Evolutionary conservation across 2,797 vertebrate genomes (phyloP).

Genomic region (Clarias fuscus): DNA sequence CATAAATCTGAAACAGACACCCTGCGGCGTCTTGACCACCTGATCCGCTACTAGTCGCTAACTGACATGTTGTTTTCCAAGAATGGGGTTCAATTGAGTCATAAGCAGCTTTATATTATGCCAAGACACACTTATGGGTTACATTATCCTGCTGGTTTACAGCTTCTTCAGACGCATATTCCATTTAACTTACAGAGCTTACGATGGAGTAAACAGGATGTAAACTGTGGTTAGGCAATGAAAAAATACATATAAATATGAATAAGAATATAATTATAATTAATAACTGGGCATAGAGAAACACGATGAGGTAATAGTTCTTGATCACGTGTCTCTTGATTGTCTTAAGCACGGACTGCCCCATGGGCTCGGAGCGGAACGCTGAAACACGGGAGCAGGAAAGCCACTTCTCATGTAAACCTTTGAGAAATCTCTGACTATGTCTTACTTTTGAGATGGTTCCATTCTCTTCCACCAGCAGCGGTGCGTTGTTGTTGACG

Average conservation of each 20-base stretch:
- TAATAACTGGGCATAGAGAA: conserved; percentile 22
- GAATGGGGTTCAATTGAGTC: conserved; percentile 51
- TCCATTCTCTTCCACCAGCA: conserved; percentile 86
- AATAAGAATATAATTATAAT: background rate
- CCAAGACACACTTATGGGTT: conserved; percentile 11
- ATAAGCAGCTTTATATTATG: conserved; percentile 43
- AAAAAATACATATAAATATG: background rate
- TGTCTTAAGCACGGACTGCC: no score
- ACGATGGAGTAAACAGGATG: background rate
- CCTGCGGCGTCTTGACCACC: conserved; percentile 63
- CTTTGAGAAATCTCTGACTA: background rate
- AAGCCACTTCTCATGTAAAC: conserved; percentile 40
- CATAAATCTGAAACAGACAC: conserved; percentile 78
- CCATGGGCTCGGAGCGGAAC: background rate
- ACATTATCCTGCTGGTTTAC: background rate
- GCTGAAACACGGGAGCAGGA: background rate
- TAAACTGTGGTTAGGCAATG: background rate
- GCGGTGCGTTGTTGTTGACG: conserved; percentile 75
- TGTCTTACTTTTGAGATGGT: conserved; percentile 81
- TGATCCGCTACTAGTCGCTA: conserved; percentile 60
- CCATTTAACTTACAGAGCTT: no score
- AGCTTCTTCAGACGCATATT: background rate
- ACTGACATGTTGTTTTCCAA: conserved; percentile 64
- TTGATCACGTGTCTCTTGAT: conserved; percentile 41
- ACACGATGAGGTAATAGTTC: conserved; percentile 56